These are phyloP conservation scores for Synergus gifuensis DNA, from an alignment of 2,888 invertebrate species.

Conservation along the genomic window DNA sequence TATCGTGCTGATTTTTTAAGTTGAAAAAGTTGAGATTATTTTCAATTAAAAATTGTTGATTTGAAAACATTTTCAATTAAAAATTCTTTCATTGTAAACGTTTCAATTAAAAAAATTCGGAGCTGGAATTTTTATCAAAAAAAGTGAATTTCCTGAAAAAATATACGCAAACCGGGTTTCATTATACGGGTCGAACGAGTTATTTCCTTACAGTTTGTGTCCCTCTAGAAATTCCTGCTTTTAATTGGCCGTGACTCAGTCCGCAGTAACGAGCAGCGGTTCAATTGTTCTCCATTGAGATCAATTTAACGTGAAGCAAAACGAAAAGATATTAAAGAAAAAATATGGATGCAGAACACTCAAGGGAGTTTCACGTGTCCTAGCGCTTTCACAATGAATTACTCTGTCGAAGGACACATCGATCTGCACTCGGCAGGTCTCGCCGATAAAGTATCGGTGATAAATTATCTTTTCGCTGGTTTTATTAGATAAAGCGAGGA, in stretches of 20 bases:
- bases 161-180: conserved; percentile 21
- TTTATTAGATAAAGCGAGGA: conserved; percentile 1
- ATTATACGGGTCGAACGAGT: conserved; percentile 37
- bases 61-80: no score
- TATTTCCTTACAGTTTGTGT: conserved; percentile 48
- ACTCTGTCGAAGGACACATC: conserved; percentile 6
- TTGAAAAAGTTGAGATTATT: no score
- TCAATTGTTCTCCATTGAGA: conserved; percentile 41
- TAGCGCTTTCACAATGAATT: background rate
- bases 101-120: no score
- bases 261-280: conserved; percentile 47
- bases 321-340: conserved; percentile 1
- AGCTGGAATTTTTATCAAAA: background rate
- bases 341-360: conserved; percentile 23
- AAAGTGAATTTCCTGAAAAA: conserved; percentile 4
- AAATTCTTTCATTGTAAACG: no score
- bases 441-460: conserved; percentile 9
- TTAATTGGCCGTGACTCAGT: conserved; percentile 58
- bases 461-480: conserved; percentile 21
- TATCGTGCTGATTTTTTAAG: no score
- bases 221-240: conserved; percentile 51
- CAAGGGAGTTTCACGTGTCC: conserved; percentile 30
- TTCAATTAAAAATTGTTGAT: no score
- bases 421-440: background rate
- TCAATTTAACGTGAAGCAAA: conserved; percentile 22